Evolutionary conservation across 92 coral and sea anemone species (phyloP).

Genomic region (Palythoa caribaeorum): DNA sequence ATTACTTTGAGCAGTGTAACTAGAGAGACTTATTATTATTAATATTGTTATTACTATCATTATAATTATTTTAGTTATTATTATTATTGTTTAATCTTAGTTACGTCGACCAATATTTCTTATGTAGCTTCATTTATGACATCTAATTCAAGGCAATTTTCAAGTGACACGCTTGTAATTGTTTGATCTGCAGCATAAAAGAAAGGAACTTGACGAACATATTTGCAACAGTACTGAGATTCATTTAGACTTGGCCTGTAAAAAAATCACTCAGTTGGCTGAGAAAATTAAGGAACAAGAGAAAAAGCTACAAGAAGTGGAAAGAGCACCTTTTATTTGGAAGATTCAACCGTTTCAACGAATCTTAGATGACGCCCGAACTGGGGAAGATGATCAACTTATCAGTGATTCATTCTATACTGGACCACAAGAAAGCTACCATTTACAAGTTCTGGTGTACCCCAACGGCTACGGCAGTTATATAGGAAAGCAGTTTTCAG

Average conservation of each 20-base stretch:
- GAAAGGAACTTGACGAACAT: neutral
- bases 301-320: neutral
- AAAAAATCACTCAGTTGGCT: neutral
- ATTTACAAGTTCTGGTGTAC: conserved; percentile 28
- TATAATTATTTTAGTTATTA: no score
- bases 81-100: no score
- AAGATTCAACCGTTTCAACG: conserved; percentile 47
- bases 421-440: conserved; percentile 40
- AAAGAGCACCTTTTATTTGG: conserved; percentile 50
- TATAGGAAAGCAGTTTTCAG: conserved; percentile 46
- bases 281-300: neutral
- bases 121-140: no score
- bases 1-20: no score
- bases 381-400: neutral
- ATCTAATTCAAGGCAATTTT: no score
- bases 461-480: conserved; percentile 55
- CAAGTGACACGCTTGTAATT: no score
- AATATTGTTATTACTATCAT: no score
- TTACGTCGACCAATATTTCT: no score
- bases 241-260: neutral
- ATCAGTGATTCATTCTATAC: conserved; percentile 65
- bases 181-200: neutral
- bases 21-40: no score
- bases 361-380: conserved; percentile 29
- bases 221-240: neutral